Evolutionary conservation across 2,797 vertebrate species (phyloP).

Genomic region (Oreochromis mossambicus): DNA sequence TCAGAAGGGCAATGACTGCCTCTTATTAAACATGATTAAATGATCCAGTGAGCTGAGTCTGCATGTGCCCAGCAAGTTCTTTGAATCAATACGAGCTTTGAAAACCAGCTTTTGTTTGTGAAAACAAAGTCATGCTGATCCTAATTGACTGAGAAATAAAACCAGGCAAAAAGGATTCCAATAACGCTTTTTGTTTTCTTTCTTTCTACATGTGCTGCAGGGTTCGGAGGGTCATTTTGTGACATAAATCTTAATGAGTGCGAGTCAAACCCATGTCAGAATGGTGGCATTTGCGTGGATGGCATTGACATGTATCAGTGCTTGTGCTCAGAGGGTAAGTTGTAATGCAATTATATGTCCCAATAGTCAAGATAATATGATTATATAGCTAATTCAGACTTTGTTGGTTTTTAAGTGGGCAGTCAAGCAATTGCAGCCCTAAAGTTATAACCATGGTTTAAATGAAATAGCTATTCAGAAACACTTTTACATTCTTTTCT

Average conservation of each 20-base stretch:
- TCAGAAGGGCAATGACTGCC: slow-evolving; percentile 67
- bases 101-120: slow-evolving; percentile 72
- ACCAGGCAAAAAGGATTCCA: slow-evolving; percentile 50
- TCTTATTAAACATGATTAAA: slow-evolving; percentile 80
- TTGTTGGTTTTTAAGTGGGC: not conserved
- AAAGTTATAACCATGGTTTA: not conserved
- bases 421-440: not conserved
- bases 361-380: not conserved
- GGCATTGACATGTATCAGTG: slow-evolving; percentile 73
- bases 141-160: slow-evolving; percentile 72
- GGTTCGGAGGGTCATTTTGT: slow-evolving; percentile 74
- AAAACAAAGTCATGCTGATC: slow-evolving; percentile 75
- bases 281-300: slow-evolving; percentile 67
- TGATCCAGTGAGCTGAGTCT: slow-evolving; percentile 73
- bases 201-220: slow-evolving; percentile 47
- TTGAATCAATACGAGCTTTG: slow-evolving; percentile 72
- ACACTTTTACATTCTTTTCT: not conserved
- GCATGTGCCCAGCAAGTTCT: slow-evolving; percentile 57
- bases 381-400: slow-evolving; percentile 19
- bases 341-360: not conserved
- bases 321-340: slow-evolving; percentile 74
- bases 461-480: slow-evolving; percentile 9
- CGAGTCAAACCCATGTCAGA: slow-evolving; percentile 75
- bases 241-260: slow-evolving; percentile 79
- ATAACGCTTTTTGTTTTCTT: slow-evolving; percentile 17